These are phyloP conservation scores for Rhagophthalmus giganteus DNA, from an alignment of 2,888 invertebrate species.

Conservation along the genomic window DNA sequence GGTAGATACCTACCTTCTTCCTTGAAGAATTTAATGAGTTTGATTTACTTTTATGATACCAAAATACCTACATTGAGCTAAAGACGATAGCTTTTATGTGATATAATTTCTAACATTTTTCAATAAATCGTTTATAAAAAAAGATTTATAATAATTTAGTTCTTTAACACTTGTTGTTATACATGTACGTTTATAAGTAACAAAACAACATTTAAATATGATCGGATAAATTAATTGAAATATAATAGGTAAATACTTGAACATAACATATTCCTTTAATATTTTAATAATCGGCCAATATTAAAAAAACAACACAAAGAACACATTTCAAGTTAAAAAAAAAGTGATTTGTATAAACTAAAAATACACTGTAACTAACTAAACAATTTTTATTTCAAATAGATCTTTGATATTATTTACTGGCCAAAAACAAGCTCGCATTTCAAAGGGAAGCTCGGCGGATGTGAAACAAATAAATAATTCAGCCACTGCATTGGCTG, in stretches of 20 bases:
- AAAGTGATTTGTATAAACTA: constrained; percentile 1
- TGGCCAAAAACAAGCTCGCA: constrained; percentile 12
- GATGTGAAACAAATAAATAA: constrained; percentile 21
- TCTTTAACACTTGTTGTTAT: no score
- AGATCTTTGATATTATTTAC: constrained; percentile 14
- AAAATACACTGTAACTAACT: constrained; percentile 7
- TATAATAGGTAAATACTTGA: no score
- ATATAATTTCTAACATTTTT: neutral
- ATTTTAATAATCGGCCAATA: neutral
- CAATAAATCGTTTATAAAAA: neutral
- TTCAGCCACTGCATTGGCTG: constrained; percentile 9
- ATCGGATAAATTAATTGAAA: no score
- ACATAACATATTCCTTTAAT: no score
- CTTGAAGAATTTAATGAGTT: no score
- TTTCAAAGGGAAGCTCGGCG: constrained; percentile 10
- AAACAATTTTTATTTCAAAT: constrained; percentile 11
- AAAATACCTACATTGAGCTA: no score
- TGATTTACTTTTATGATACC: no score
- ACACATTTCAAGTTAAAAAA: neutral
- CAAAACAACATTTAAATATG: no score
- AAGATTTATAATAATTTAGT: no score
- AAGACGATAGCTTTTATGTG: no score
- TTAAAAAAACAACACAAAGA: neutral
- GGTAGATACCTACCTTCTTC: no score
- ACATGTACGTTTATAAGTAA: no score